Percentiles rank a stretch among this genome's conserved stretches.
These are phyloP conservation scores for Coendou prehensilis DNA, from an alignment of 2,797 vertebrate species.

Conservation along the genomic window DNA sequence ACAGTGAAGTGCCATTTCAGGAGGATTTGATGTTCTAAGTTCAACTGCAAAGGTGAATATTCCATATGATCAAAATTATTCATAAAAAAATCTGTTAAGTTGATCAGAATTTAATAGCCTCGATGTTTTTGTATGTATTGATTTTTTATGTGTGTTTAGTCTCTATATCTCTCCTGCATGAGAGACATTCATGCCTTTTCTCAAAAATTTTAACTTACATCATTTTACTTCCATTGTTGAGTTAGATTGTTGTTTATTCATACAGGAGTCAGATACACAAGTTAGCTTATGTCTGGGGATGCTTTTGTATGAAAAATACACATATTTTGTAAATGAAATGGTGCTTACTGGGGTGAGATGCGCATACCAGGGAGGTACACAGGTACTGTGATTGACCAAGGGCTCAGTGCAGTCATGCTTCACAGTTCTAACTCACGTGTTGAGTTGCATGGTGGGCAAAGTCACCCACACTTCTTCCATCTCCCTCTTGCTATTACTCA, in stretches of 20 bases:
- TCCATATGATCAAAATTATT: constrained; percentile 40
- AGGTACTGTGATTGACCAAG: neutral
- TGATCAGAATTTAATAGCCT: constrained; percentile 5
- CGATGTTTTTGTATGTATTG: neutral
- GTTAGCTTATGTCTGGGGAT: constrained; percentile 15
- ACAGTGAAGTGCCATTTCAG: neutral
- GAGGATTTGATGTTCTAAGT: constrained; percentile 2
- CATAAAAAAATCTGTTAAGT: constrained; percentile 35
- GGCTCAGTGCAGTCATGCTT: neutral
- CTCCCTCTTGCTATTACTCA: neutral
- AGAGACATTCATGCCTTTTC: constrained; percentile 14
- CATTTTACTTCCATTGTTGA: neutral
- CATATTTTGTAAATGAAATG: constrained; percentile 18
- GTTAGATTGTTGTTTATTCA: constrained; percentile 1
- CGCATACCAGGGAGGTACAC: neutral
- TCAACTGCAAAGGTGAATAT: constrained; percentile 2
- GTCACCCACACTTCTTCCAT: neutral
- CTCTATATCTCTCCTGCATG: neutral
- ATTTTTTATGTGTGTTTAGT: constrained; percentile 33
- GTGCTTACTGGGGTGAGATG: neutral
- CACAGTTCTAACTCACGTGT: neutral
- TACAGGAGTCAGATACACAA: neutral
- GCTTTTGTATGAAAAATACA: neutral
- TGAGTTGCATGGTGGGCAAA: neutral
- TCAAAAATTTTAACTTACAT: constrained; percentile 15